phyloP scores from a whole-genome alignment of 2,113 vertebrate species.

The Chelonoidis abingdonii region DNA sequence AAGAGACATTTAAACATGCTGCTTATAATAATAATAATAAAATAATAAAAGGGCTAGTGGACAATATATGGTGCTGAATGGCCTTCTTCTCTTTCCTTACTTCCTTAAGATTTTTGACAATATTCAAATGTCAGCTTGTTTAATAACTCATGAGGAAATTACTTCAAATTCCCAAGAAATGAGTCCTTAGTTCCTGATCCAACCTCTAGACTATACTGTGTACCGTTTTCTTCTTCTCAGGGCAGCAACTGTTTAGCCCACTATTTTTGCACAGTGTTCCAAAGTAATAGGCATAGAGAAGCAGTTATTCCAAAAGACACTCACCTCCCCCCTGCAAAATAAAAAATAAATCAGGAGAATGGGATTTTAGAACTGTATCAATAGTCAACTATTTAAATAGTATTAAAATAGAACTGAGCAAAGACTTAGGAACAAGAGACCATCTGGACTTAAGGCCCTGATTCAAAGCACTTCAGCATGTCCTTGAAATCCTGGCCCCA shows the following conservation, averaged over 20 bases:
- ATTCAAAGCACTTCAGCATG: neutral
- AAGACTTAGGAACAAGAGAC: neutral
- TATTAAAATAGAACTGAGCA: neutral
- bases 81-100: neutral
- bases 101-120: neutral
- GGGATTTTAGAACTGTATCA: neutral
- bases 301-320: neutral
- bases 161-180: neutral
- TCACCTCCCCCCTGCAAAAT: neutral
- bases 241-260: neutral
- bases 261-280: accelerated
- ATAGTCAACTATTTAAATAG: neutral
- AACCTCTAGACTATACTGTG: neutral
- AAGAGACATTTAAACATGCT: neutral
- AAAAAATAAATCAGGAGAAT: neutral
- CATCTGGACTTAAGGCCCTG: neutral
- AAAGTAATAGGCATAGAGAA: neutral
- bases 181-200: neutral
- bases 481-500: neutral
- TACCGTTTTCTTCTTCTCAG: neutral
- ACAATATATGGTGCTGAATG: neutral
- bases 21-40: neutral
- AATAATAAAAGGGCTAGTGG: neutral
- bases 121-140: neutral
- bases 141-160: neutral